phyloP scores from a whole-genome alignment of 2,888 invertebrate species.

The Drosophila suboccidentalis region DNA sequence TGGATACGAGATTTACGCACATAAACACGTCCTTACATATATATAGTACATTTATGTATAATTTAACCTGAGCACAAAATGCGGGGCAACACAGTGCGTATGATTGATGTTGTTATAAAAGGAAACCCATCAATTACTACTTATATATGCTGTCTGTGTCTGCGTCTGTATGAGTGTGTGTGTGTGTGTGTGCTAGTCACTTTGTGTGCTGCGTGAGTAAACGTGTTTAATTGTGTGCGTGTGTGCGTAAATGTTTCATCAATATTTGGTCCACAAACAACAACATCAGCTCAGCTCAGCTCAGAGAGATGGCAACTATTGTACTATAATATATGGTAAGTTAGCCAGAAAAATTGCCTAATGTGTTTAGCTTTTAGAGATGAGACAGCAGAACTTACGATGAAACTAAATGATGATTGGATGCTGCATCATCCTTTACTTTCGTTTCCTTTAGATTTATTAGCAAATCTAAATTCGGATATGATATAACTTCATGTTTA shows the following conservation, averaged over 20 bases:
- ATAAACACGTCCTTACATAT: constrained; percentile 4
- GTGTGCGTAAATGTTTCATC: constrained; percentile 79
- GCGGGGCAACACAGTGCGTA: constrained; percentile 67
- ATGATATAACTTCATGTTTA: neutral
- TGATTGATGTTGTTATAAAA: constrained; percentile 79
- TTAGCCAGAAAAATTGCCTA: constrained; percentile 60
- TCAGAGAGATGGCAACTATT: constrained; percentile 56
- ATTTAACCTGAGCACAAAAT: constrained; percentile 64
- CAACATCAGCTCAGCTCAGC: constrained; percentile 24
- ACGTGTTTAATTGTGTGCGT: constrained; percentile 78
- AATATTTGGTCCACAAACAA: constrained; percentile 75
- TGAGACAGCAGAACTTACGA: constrained; percentile 36
- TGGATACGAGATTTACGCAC: constrained; percentile 14
- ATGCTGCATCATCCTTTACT: neutral
- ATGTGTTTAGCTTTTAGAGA: constrained; percentile 57
- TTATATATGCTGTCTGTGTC: constrained; percentile 55
- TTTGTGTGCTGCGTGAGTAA: constrained; percentile 67
- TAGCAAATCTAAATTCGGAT: neutral
- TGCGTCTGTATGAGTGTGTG: constrained; percentile 29
- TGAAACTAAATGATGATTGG: neutral
- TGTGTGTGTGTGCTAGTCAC: constrained; percentile 44
- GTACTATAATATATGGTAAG: constrained; percentile 47
- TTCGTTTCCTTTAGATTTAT: neutral
- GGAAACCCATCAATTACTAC: constrained; percentile 79
- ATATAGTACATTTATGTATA: constrained; percentile 39